phyloP scores from a whole-genome alignment of 2,888 invertebrate species.

The Luperina testacea region DNA sequence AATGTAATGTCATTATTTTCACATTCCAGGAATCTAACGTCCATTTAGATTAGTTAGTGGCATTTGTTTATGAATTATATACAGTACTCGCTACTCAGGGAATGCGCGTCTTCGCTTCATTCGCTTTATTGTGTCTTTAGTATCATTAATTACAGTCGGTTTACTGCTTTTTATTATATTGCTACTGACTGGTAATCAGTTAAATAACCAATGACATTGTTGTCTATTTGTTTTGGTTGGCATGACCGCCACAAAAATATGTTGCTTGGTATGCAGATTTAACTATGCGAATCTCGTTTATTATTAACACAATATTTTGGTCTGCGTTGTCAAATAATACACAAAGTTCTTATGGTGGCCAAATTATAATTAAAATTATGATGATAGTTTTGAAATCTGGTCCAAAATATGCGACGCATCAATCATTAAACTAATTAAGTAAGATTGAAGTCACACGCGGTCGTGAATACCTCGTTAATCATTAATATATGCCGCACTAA shows the following conservation, averaged over 20 bases:
- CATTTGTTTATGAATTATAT: slow-evolving; percentile 77
- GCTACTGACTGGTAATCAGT: slow-evolving; percentile 62
- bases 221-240: slow-evolving; percentile 73
- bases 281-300: slow-evolving; percentile 75
- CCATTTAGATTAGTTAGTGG: slow-evolving; percentile 77
- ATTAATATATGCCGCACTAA: slow-evolving; percentile 26
- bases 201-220: slow-evolving; percentile 69
- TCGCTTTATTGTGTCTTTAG: slow-evolving; percentile 68
- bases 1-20: slow-evolving; percentile 75
- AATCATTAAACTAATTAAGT: slow-evolving; percentile 52
- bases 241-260: slow-evolving; percentile 72
- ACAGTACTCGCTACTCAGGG: slow-evolving; percentile 69
- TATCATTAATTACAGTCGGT: slow-evolving; percentile 68
- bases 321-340: slow-evolving; percentile 69
- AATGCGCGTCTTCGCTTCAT: slow-evolving; percentile 76
- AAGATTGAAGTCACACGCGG: slow-evolving; percentile 31
- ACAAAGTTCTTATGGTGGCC: slow-evolving; percentile 32
- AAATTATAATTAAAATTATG: slow-evolving; percentile 37
- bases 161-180: slow-evolving; percentile 68
- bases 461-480: slow-evolving; percentile 46
- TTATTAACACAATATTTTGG: slow-evolving; percentile 77
- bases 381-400: slow-evolving; percentile 27
- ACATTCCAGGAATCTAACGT: slow-evolving; percentile 80
- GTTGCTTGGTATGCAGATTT: slow-evolving; percentile 73
- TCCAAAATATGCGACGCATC: slow-evolving; percentile 42